Conservation (phyloP, 2,888 invertebrate genomes). For the Epistrophella euchroma region DNA sequence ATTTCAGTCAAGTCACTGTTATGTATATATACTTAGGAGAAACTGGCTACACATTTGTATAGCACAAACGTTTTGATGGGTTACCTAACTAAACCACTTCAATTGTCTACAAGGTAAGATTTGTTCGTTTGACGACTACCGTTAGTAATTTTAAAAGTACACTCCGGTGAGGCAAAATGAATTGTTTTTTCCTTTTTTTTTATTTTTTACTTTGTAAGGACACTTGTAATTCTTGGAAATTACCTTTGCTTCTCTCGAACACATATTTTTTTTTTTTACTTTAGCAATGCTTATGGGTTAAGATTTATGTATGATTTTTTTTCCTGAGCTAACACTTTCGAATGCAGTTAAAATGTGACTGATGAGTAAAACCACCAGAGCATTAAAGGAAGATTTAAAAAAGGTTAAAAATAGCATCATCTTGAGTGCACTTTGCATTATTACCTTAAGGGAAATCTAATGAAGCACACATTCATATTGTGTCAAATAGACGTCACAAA, state of each 20-base stretch:
- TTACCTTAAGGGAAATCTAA: background rate
- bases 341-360: slow-evolving; percentile 57
- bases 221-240: slow-evolving; percentile 32
- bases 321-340: slow-evolving; percentile 28
- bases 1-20: slow-evolving; percentile 1
- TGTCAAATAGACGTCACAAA: slow-evolving; percentile 27
- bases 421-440: background rate
- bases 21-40: slow-evolving; percentile 2
- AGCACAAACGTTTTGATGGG: background rate
- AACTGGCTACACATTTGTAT: slow-evolving; percentile 9
- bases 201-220: too few species aligned
- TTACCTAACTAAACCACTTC: slow-evolving; percentile 46
- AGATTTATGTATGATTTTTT: background rate
- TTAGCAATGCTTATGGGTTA: slow-evolving; percentile 31
- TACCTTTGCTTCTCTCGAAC: slow-evolving; percentile 62
- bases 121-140: background rate
- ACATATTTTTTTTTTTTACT: slow-evolving; percentile 53
- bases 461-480: background rate
- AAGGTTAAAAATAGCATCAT: slow-evolving; percentile 14
- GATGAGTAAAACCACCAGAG: background rate
- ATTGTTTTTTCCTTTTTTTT: slow-evolving; percentile 35
- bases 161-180: background rate
- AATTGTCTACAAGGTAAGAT: slow-evolving; percentile 1
- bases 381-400: background rate
- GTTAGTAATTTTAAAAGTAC: background rate